phyloP scores from a whole-genome alignment of 2,888 invertebrate genomes.

The Matsumyia berberina region DNA sequence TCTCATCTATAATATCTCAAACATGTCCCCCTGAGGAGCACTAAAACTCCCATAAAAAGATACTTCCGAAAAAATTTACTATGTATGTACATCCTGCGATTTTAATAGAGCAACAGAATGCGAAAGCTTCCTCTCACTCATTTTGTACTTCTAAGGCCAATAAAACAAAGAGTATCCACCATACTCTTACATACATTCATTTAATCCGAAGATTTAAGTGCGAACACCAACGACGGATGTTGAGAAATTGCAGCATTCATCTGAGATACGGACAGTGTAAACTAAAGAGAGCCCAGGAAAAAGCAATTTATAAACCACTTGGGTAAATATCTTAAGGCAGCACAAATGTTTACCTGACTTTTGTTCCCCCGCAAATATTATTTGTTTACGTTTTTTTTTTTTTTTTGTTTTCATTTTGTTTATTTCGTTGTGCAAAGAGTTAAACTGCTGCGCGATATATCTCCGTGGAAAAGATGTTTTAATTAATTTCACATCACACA shows the following conservation, averaged over 20 bases:
- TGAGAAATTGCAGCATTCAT: background rate
- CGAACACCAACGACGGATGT: background rate
- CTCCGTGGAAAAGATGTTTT: conserved; percentile 12
- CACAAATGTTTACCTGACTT: conserved; percentile 42
- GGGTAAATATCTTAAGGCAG: conserved; percentile 41
- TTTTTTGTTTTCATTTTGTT: background rate
- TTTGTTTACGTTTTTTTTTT: conserved; percentile 16
- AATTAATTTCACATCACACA: conserved; percentile 14
- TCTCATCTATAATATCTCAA: no score
- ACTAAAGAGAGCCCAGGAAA: background rate
- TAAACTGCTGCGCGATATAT: conserved; percentile 11
- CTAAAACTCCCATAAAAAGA: no score
- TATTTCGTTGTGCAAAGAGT: background rate
- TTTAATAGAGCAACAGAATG: no score
- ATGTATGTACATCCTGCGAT: no score
- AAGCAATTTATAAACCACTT: conserved; percentile 18
- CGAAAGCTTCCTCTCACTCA: no score
- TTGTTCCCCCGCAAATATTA: background rate
- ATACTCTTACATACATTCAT: no score
- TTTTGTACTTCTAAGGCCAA: no score
- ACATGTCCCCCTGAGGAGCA: no score
- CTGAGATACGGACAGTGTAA: background rate
- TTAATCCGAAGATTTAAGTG: no score
- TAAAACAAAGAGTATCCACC: no score
- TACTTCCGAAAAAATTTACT: no score